These are phyloP conservation scores for Tyria jacobaeae DNA, from an alignment of 2,888 invertebrate genomes.

Conservation along the genomic window DNA sequence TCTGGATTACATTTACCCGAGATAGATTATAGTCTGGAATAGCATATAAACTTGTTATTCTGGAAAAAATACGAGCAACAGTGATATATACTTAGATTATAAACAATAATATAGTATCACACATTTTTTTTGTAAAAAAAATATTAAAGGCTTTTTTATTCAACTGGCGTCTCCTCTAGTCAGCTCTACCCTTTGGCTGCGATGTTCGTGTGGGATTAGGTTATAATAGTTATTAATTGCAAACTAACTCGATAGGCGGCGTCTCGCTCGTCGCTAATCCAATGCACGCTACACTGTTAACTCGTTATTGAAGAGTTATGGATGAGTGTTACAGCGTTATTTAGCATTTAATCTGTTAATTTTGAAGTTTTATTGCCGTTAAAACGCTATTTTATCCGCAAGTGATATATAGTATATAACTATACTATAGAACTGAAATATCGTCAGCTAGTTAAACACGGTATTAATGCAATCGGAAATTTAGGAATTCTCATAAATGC, in stretches of 20 bases:
- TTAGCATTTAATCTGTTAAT: background rate
- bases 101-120: no score
- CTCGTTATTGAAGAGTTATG: conserved; percentile 45
- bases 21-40: no score
- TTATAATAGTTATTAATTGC: conserved; percentile 64
- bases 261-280: conserved; percentile 52
- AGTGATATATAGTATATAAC: no score
- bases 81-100: no score
- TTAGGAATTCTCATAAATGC: background rate
- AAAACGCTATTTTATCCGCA: background rate
- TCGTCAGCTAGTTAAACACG: no score
- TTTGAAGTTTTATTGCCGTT: background rate
- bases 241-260: conserved; percentile 57
- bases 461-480: no score
- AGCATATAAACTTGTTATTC: no score
- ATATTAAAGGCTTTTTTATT: background rate
- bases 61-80: no score
- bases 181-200: conserved; percentile 13
- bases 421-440: no score
- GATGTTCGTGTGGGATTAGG: conserved; percentile 56
- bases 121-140: no score
- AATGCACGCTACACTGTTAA: conserved; percentile 54
- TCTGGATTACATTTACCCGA: no score
- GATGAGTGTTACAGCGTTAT: conserved; percentile 13
- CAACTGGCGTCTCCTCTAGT: conserved; percentile 1